These are phyloP conservation scores for Aleadryas rufinucha DNA, from an alignment of 2,113 vertebrate species.

Conservation along the genomic window DNA sequence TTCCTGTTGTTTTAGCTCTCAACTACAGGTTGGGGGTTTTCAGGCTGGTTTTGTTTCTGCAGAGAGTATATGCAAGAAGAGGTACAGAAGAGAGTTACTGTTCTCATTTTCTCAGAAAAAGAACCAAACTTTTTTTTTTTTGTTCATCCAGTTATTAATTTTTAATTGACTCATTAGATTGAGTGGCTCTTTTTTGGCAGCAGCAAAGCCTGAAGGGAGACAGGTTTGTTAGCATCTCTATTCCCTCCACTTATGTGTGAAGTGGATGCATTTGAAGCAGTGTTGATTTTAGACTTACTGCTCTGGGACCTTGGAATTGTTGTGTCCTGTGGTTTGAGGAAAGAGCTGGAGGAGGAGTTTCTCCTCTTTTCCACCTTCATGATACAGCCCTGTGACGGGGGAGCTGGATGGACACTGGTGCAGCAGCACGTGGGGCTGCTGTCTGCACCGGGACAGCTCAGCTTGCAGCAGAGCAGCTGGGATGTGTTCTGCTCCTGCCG, in stretches of 20 bases:
- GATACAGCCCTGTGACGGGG: neutral
- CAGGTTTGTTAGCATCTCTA: slow-evolving; percentile 17
- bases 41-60: neutral
- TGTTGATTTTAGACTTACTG: slow-evolving; percentile 13
- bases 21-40: neutral
- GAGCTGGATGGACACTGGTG: neutral
- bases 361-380: neutral
- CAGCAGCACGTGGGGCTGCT: neutral
- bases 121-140: slow-evolving; percentile 3
- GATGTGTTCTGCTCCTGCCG: neutral
- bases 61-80: neutral
- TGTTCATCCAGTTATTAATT: slow-evolving; percentile 49
- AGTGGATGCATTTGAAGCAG: slow-evolving; percentile 1
- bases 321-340: neutral
- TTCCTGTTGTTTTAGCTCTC: neutral
- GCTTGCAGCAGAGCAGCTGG: neutral
- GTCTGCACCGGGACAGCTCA: neutral
- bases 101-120: slow-evolving; percentile 42
- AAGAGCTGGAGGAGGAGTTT: neutral
- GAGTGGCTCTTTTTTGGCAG: slow-evolving; percentile 41
- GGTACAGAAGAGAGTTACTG: neutral
- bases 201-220: slow-evolving; percentile 7
- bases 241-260: slow-evolving; percentile 7
- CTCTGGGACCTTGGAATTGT: neutral
- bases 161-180: slow-evolving; percentile 60